A percentile compares a stretch with the other conserved stretches of the same genome.
phyloP scores from a whole-genome alignment of 92 coral and sea anemone species.

The Siderastrea siderea region DNA sequence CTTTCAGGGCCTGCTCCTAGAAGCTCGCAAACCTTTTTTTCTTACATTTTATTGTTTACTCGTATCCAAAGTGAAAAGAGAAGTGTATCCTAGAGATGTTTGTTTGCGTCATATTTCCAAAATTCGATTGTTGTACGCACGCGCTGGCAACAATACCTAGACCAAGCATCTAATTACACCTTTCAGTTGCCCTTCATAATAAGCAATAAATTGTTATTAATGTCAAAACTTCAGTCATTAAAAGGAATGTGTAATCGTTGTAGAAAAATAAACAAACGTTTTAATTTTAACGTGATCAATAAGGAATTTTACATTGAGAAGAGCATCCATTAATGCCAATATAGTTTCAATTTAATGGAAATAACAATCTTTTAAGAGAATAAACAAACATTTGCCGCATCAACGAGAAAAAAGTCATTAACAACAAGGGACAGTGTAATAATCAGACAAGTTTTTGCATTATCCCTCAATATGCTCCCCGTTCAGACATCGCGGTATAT shows the following conservation, averaged over 20 bases:
- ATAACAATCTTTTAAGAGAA: not conserved
- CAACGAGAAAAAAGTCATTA: not conserved
- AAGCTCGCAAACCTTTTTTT: not conserved
- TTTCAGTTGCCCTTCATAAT: not conserved
- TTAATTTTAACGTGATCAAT: constrained; percentile 3
- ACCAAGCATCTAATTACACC: not conserved
- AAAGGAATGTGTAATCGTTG: not conserved
- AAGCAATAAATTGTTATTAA: not conserved
- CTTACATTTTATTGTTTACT: not conserved
- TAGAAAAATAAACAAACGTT: constrained; percentile 3
- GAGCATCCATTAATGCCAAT: not conserved
- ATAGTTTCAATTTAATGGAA: not conserved
- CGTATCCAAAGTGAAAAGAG: no score
- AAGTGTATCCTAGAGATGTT: no score
- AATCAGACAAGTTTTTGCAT: not conserved
- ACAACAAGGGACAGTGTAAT: not conserved
- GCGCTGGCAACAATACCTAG: not conserved
- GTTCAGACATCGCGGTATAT: not conserved
- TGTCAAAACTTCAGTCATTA: not conserved
- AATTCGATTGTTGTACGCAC: not conserved
- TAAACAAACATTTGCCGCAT: not conserved
- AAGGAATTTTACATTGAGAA: not conserved
- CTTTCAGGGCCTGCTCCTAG: not conserved
- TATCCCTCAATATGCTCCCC: not conserved
- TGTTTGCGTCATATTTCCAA: no score